phyloP scores from a whole-genome alignment of 2,113 vertebrate species.

The Tamias sibiricus region DNA sequence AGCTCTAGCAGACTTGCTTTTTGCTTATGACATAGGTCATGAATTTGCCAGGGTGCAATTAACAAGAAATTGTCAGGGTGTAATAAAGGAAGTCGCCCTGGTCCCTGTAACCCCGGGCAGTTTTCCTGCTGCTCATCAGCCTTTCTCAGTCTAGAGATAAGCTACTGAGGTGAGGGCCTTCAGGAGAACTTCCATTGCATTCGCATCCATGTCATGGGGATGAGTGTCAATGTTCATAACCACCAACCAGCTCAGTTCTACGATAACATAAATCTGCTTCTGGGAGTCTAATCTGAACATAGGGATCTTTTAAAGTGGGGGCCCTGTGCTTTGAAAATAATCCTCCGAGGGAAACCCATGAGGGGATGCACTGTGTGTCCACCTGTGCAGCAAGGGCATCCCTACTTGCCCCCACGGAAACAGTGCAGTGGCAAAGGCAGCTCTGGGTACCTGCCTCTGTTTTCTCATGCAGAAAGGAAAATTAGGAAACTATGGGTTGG shows the following conservation, averaged over 20 bases:
- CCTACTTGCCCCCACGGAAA: not conserved
- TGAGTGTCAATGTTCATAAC: rapidly evolving
- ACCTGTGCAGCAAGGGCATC: not conserved
- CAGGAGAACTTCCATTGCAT: rapidly evolving
- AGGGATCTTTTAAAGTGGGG: not conserved
- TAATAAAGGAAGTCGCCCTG: not conserved
- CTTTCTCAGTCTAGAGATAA: not conserved
- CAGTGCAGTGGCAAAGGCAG: rapidly evolving
- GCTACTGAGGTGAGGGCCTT: not conserved
- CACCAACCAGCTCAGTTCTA: not conserved
- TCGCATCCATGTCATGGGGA: rapidly evolving
- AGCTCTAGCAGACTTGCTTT: not conserved
- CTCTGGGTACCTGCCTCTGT: not conserved
- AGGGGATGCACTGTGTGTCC: rapidly evolving
- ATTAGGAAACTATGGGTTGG: not conserved
- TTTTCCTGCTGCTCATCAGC: not conserved
- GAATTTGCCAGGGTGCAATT: not conserved
- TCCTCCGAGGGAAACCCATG: not conserved
- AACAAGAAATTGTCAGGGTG: not conserved
- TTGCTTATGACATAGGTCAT: not conserved
- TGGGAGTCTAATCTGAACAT: not conserved
- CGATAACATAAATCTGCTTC: not conserved
- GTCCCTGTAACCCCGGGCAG: not conserved
- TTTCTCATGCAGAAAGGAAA: not conserved
- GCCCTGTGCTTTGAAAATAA: not conserved